These are phyloP conservation scores for Lottia gigantea DNA, from an alignment of 2,888 invertebrate genomes.

Conservation along the genomic window DNA sequence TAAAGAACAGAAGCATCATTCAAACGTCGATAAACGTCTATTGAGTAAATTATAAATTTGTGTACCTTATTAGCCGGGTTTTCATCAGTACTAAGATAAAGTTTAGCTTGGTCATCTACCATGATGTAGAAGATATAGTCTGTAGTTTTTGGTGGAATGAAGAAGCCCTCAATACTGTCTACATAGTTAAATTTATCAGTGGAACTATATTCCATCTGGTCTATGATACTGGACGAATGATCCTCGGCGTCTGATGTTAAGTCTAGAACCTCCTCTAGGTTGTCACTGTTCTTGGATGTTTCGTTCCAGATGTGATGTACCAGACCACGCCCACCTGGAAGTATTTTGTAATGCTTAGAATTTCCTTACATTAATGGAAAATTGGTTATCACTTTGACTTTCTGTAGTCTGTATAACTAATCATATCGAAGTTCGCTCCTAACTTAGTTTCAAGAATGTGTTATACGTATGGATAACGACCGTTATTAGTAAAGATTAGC, in stretches of 20 bases:
- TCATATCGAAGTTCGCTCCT: no score
- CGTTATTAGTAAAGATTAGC: no score
- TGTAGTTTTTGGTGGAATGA: conserved; percentile 36
- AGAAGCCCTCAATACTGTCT: conserved; percentile 31
- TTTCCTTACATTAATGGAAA: no score
- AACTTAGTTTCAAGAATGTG: no score
- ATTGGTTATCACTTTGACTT: no score
- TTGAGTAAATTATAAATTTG: no score
- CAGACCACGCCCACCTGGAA: conserved; percentile 33
- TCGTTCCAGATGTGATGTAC: conserved; percentile 28
- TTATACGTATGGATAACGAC: no score
- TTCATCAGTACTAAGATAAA: conserved; percentile 36
- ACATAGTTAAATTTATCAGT: conserved; percentile 23
- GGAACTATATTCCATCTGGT: conserved; percentile 18
- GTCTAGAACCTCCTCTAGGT: conserved; percentile 21
- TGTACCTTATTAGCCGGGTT: conserved; percentile 29
- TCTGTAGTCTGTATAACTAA: no score
- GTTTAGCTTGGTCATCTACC: conserved; percentile 33
- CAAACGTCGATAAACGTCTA: no score
- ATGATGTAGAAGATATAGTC: conserved; percentile 36
- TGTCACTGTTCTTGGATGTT: conserved; percentile 13
- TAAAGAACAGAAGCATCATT: no score
- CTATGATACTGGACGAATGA: conserved; percentile 25
- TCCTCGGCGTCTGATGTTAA: conserved; percentile 29
- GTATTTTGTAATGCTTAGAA: no score